Base-by-base conservation (phyloP, 2,888 invertebrate species). In the Folsomia manolachei region DNA sequence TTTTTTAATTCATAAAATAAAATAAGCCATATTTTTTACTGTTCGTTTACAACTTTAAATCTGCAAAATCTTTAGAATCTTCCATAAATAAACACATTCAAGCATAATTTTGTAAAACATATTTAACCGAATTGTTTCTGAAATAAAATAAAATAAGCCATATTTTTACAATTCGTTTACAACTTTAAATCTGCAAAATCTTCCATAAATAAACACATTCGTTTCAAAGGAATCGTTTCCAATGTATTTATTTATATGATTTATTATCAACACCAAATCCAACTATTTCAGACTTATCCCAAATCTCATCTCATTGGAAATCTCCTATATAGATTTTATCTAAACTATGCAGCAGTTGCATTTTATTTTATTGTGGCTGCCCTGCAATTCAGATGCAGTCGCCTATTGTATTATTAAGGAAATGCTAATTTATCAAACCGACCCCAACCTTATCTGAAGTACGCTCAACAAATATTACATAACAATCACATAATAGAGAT, bases 401-500 rank as follows among this genome's bases (percentile, higher is more conserved):
- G n/a, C n/a, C n/a, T n/a, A n/a, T 56, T 56, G 18, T 19, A 56
- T 56, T 56, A n/a, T n/a, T n/a, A n/a, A n/a, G 56, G 18, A 56
- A 56, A 56, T 56, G 19, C 56, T 56, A 56, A 56, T 56, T 56
- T 56, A 56, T n/a, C 56, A 19, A 56, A 56, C 56, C 18, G n/a
- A 56, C 21, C 19, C 11, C 7, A 56, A 19, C n/a, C 56, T n/a
- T n/a, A n/a, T n/a, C n/a, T n/a, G n/a, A 39, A 39, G 39, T 39
- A 39, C 39, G 14, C 39, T 39, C 39, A 9, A 14, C 39, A n/a
- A n/a, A 39, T 39, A 39, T 39, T 39, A 39, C 39, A 39, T 39
- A 4, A 39, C 39, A 39, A 39, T 39, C 39, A 39, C 39, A 39
- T 39, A 39, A 39, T 39, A 39, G 39, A 56, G 56, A 56, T 56